These are phyloP conservation scores for Hippopotamyrus pictus DNA, from an alignment of 2,797 vertebrate species.

Conservation along the genomic window DNA sequence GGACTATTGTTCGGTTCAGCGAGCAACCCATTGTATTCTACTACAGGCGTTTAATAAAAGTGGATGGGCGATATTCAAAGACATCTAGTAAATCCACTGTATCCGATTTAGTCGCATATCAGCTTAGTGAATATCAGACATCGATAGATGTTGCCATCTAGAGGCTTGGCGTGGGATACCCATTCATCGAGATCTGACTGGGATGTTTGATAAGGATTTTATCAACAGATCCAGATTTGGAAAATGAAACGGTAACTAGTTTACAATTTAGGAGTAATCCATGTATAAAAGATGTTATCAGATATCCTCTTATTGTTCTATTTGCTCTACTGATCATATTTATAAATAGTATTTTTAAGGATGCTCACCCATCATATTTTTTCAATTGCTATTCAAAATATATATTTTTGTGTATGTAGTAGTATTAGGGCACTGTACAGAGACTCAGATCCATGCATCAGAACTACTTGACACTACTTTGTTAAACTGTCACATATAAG, in stretches of 20 bases:
- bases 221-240: not conserved
- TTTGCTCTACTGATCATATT: not conserved
- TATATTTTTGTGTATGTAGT: not conserved
- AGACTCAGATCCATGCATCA: not conserved
- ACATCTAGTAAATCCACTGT: not conserved
- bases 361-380: not conserved
- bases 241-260: not conserved
- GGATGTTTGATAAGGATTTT: not conserved
- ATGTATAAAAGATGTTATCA: not conserved
- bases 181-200: not conserved
- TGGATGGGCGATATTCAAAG: not conserved
- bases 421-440: not conserved
- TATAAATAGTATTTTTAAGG: not conserved
- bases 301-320: not conserved
- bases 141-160: constrained; percentile 36
- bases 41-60: not conserved
- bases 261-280: not conserved
- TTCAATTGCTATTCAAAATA: not conserved
- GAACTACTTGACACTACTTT: not conserved
- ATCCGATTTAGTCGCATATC: not conserved
- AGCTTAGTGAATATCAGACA: constrained; percentile 7
- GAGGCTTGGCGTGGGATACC: constrained; percentile 21
- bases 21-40: not conserved
- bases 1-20: not conserved
- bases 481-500: not conserved